phyloP scores from a whole-genome alignment of 2,797 vertebrate species.

The Spheniscus humboldti region DNA sequence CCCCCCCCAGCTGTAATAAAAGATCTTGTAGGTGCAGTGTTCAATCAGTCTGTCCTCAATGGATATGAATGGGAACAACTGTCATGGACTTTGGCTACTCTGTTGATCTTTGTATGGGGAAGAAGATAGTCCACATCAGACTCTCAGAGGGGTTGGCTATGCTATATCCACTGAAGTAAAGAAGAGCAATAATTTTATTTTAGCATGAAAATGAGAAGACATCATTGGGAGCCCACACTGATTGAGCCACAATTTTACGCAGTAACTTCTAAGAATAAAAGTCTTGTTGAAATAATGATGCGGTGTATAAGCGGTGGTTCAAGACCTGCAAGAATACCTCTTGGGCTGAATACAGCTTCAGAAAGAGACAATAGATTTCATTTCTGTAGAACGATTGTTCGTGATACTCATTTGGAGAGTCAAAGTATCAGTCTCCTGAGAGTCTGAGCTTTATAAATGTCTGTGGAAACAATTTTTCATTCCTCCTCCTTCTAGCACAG shows the following conservation, averaged over 20 bases:
- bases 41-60: not conserved
- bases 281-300: not conserved
- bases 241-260: not conserved
- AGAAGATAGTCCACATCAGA: not conserved
- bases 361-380: not conserved
- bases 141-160: not conserved
- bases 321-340: not conserved
- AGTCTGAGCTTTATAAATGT: not conserved
- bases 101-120: not conserved
- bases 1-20: not conserved
- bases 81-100: not conserved
- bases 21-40: not conserved
- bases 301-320: not conserved
- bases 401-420: not conserved
- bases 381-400: not conserved
- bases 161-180: not conserved
- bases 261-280: not conserved
- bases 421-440: not conserved
- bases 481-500: not conserved
- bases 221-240: not conserved
- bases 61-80: not conserved
- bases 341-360: not conserved
- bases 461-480: conserved; percentile 1
- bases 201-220: not conserved
- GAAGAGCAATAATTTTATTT: not conserved